Base-by-base conservation (phyloP, 2,797 vertebrate genomes). In the Basileuterus tristriatus region DNA sequence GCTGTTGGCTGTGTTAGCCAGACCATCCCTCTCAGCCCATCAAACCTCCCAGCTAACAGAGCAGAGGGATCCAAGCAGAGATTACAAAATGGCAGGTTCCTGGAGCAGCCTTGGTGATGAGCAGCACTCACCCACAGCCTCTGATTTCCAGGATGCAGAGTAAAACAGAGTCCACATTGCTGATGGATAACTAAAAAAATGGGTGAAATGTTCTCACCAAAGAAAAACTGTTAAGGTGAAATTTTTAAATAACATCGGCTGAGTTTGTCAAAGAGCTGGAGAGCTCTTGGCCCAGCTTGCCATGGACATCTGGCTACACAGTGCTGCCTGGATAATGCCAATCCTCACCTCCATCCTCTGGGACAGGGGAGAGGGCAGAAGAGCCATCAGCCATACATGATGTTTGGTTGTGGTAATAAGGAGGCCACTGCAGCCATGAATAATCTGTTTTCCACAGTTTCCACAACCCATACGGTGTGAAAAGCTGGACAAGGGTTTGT, bases 401-500 rank as follows among this genome's bases (percentile, higher is more conserved):
- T 49, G 26, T 58, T 90, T 93, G 74, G 56, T 63, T 84, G 80
- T 82, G 85, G 70, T 46, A 92, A 76, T n/a, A 58, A 86, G 76
- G 78, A 85, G 65, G 74, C 65, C 81, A 62, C 29, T n/a, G 21
- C 58, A 91, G 64, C 89, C 89, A 64, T 85, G 74, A 94, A 78
- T 91, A 94, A 95, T 95, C 78, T 87, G 39, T 94, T 96, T 95
- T 94, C 83, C 76, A 87, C 89, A 86, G 50, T 74, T 87, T 89
- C 90, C 59, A 82, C 82, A 86, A 81, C 79, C 79, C 79, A 55
- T 60, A 90, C 30, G 34, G 94, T 94, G 90, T 94, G 91, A 94
- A 96, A 96, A 96, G 92, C 93, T 81, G 97, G 93, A 95, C 94
- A 94, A 95, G 93, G 93, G 92, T 96, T 95, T 96, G 94, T 92